These are phyloP conservation scores for Musca domestica DNA, from an alignment of 1,140 invertebrate genomes.

Conservation along the genomic window DNA sequence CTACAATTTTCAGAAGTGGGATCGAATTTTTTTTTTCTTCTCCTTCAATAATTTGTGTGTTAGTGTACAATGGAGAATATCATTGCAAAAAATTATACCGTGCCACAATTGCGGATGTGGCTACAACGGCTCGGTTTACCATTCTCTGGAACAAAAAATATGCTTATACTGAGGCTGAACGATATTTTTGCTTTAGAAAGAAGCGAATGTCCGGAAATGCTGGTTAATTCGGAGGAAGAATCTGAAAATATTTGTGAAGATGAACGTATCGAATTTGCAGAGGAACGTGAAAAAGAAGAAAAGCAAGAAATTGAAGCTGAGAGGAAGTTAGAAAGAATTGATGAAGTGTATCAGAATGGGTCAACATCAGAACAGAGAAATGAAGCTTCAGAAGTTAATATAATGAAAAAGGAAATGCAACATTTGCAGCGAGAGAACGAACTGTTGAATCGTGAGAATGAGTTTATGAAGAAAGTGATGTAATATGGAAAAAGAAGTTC, in stretches of 20 bases:
- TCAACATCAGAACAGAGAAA: not conserved
- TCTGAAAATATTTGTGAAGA: not conserved
- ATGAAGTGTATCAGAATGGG: not conserved
- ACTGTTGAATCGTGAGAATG: not conserved
- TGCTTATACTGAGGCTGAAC: not conserved
- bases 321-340: not conserved
- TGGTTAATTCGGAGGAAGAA: not conserved
- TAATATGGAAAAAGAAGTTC: too few relatives aligned
- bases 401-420: not conserved
- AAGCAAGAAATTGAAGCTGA: not conserved
- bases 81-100: not conserved
- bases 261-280: not conserved
- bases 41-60: not conserved
- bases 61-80: not conserved
- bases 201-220: not conserved
- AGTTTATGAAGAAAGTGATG: too few relatives aligned
- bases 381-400: not conserved
- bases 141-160: not conserved
- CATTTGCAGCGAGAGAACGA: constrained; percentile 13
- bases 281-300: not conserved
- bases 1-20: too few relatives aligned
- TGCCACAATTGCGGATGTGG: not conserved
- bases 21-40: constrained; percentile 34
- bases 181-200: not conserved
- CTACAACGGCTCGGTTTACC: constrained; percentile 2